phyloP scores from a whole-genome alignment of 2,113 vertebrate genomes.

The Pituophis catenifer region DNA sequence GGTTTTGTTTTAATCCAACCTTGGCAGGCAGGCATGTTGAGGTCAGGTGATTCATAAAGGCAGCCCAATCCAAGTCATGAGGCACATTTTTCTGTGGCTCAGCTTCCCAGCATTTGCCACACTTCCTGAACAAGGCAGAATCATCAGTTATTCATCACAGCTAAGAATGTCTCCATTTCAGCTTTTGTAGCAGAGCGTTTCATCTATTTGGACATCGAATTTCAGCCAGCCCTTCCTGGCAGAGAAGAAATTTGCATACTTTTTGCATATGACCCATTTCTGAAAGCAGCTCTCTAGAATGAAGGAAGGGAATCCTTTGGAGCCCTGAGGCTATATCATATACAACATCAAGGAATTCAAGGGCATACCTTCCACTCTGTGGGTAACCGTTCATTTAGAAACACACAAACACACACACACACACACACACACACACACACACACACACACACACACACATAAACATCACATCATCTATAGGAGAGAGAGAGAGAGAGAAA shows the following conservation, averaged over 20 bases:
- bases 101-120: slow-evolving; percentile 57
- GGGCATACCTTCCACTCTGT: not conserved
- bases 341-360: not conserved
- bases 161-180: slow-evolving; percentile 48
- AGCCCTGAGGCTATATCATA: not conserved
- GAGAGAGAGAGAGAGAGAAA: not conserved
- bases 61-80: slow-evolving; percentile 49
- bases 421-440: not conserved
- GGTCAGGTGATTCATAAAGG: slow-evolving; percentile 55
- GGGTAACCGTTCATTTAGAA: not conserved
- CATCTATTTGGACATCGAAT: slow-evolving; percentile 21
- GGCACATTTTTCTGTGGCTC: slow-evolving; percentile 56
- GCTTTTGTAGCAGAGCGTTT: rapidly evolving
- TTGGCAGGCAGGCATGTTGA: not conserved
- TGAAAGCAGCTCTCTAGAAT: not conserved
- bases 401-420: not conserved
- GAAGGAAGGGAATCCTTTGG: not conserved
- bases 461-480: not conserved
- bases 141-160: slow-evolving; percentile 52
- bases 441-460: not conserved
- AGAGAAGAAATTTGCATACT: not conserved
- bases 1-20: slow-evolving; percentile 17
- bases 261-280: slow-evolving; percentile 12
- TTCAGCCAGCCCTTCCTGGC: not conserved
- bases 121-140: slow-evolving; percentile 36